Evolutionary conservation across 2,797 vertebrate genomes (phyloP).

Genomic region (Cossypha caffra): DNA sequence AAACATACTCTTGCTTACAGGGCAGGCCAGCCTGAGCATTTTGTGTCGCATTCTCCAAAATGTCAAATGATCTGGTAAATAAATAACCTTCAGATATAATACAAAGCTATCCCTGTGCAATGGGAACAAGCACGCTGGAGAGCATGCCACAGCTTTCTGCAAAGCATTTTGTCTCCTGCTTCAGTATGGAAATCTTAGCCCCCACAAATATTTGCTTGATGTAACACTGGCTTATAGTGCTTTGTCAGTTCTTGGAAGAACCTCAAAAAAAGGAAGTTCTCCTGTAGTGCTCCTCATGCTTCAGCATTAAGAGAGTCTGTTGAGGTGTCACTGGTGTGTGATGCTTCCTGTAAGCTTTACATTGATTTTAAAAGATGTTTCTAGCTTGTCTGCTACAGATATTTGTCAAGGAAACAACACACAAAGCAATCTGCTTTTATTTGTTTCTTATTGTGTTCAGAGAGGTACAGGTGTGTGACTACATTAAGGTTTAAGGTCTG

Average conservation of each 20-base stretch:
- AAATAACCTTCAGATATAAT: background rate
- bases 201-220: constrained; percentile 21
- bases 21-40: background rate
- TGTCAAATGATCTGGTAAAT: constrained; percentile 35
- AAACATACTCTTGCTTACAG: background rate
- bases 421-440: background rate
- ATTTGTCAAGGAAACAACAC: background rate
- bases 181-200: background rate
- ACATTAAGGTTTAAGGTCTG: background rate
- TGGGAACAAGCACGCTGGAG: background rate
- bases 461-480: background rate
- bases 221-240: background rate
- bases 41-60: background rate
- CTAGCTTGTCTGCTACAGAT: background rate
- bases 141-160: background rate
- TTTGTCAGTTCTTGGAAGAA: background rate
- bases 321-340: background rate
- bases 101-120: constrained; percentile 8
- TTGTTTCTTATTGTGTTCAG: background rate
- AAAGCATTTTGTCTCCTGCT: background rate
- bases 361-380: background rate
- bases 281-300: background rate
- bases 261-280: background rate
- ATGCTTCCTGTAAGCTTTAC: background rate
- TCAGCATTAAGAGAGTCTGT: background rate